Percentiles rank a stretch among this genome's conserved stretches.
phyloP scores from a whole-genome alignment of 2,797 vertebrate species.

The Sparidentex hasta region DNA sequence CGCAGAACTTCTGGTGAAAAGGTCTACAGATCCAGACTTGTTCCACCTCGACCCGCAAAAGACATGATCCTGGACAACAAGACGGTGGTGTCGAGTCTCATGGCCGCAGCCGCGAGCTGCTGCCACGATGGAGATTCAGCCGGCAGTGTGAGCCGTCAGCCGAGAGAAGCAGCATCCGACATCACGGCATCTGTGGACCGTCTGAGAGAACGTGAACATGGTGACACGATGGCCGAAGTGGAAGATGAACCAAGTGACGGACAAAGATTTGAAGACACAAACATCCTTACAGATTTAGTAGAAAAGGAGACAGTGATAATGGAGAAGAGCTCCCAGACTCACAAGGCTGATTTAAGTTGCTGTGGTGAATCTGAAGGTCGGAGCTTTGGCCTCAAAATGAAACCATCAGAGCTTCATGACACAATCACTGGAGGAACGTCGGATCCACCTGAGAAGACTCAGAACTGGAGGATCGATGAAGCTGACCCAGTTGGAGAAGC shows the following conservation, averaged over 20 bases:
- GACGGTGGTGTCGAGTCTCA: not conserved
- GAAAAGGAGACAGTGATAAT: not conserved
- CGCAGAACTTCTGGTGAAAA: not conserved
- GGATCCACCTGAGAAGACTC: not conserved
- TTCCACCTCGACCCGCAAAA: conserved; percentile 22
- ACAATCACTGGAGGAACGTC: not conserved
- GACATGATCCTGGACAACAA: conserved; percentile 27
- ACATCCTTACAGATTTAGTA: not conserved
- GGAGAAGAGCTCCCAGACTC: too few species aligned
- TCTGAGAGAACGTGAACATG: conserved; percentile 1
- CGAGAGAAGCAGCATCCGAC: too few species aligned
- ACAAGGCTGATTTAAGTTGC: not conserved
- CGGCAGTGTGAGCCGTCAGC: not conserved
- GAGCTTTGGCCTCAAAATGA: not conserved
- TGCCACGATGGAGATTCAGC: not conserved
- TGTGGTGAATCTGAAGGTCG: not conserved
- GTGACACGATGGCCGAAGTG: not conserved
- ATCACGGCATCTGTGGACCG: accelerated
- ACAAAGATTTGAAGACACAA: not conserved
- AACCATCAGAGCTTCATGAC: not conserved
- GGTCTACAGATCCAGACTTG: conserved; percentile 19
- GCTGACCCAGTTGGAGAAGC: not conserved
- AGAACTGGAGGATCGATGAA: not conserved
- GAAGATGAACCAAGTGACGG: not conserved
- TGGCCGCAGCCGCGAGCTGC: not conserved